Conservation (phyloP, 2,888 invertebrate genomes). For the Fragum sueziense region DNA sequence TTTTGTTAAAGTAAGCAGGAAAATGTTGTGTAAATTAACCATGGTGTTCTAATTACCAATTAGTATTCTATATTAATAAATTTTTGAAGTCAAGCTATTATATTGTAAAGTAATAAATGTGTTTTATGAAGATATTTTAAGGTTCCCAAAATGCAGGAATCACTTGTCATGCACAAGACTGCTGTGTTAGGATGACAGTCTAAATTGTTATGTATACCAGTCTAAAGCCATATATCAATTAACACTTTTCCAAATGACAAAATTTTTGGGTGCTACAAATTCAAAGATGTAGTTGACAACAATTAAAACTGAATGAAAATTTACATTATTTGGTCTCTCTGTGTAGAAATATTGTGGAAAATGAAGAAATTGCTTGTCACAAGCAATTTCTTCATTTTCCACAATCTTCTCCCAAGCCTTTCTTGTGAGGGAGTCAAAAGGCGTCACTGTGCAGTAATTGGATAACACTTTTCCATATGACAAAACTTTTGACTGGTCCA, state of each 20-base stretch:
- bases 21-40: not conserved
- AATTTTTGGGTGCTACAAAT: too few relatives aligned
- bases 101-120: slow-evolving; percentile 12
- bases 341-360: too few relatives aligned
- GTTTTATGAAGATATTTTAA: slow-evolving; percentile 15
- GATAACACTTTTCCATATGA: too few relatives aligned
- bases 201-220: slow-evolving; percentile 13
- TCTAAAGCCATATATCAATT: slow-evolving; percentile 4
- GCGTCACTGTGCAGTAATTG: too few relatives aligned
- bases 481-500: too few relatives aligned
- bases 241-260: not conserved
- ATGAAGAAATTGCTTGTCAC: too few relatives aligned
- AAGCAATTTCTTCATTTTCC: too few relatives aligned
- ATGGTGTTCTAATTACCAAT: slow-evolving; percentile 4
- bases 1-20: slow-evolving; percentile 2
- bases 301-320: too few relatives aligned
- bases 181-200: slow-evolving; percentile 7
- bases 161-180: slow-evolving; percentile 4
- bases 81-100: slow-evolving; percentile 9
- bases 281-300: too few relatives aligned
- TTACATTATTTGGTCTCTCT: too few relatives aligned
- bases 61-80: slow-evolving; percentile 10
- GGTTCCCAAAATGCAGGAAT: not conserved
- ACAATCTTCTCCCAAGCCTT: too few relatives aligned
- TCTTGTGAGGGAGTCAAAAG: too few relatives aligned